Conservation (phyloP, 2,888 invertebrate species). For the Agrochola macilenta region DNA sequence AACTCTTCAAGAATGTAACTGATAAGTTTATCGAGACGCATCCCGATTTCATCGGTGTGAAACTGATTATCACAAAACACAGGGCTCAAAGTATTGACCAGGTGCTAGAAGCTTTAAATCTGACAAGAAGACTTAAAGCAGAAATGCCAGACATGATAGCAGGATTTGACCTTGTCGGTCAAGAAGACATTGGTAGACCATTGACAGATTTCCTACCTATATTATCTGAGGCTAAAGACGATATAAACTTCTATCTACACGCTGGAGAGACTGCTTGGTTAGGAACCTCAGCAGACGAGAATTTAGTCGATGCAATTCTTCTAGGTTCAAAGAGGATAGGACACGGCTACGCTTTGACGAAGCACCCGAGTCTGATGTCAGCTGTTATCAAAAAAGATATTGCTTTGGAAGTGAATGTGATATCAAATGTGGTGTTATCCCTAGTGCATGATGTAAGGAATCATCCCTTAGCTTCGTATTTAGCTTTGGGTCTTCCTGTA, state of each 20-base stretch:
- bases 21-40: conserved; percentile 90
- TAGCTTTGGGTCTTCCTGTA: conserved; percentile 93
- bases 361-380: conserved; percentile 92
- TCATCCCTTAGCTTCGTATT: conserved; percentile 93
- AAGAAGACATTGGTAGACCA: conserved; percentile 93
- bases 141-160: conserved; percentile 92
- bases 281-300: conserved; percentile 92
- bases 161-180: conserved; percentile 95
- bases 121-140: conserved; percentile 79
- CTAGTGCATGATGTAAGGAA: conserved; percentile 94
- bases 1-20: conserved; percentile 89
- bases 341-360: conserved; percentile 93
- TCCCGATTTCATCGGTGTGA: conserved; percentile 92
- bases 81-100: conserved; percentile 76
- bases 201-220: conserved; percentile 91
- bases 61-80: conserved; percentile 90
- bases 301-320: conserved; percentile 94
- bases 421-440: conserved; percentile 94
- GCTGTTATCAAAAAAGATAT: conserved; percentile 91
- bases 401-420: conserved; percentile 94
- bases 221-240: conserved; percentile 86
- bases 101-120: conserved; percentile 82
- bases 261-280: conserved; percentile 95
- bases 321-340: conserved; percentile 94
- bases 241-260: conserved; percentile 93